Base-by-base conservation (phyloP, 2,113 vertebrate genomes). In the Takifugu flavidus region DNA sequence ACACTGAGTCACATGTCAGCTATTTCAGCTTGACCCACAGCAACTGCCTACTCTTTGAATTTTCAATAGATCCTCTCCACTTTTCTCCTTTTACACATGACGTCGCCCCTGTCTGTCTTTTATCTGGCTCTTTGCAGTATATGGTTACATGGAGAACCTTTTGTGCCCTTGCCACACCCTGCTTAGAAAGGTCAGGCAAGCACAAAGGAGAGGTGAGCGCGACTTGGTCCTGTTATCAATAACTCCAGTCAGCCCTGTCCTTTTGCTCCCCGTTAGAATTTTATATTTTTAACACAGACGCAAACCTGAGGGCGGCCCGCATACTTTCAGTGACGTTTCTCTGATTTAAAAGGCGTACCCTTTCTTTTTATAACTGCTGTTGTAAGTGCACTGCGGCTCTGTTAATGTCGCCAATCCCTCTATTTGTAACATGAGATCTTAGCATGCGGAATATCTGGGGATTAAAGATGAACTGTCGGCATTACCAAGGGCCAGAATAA, bases 1-100 rank as follows among this genome's bases (percentile, higher is more conserved):
- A 81, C 67, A 49, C 62, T 79, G 62, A 79, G 63, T 89, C 80
- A 87, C 70, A 86, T 86, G 84, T 86, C 85, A 82, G 74, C 76
- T 74, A 75, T 82, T 76, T 74, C 80, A 71, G 75, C 79, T 63
- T 61, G 61, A 84, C 67, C 74, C 79, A 68, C 73, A 73, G 82
- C 70, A 56, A 79, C 57, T 52, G 65, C 69, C 71, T 82, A 66
- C 75, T 75, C 75, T 82, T 78, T 81, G 76, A 60, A 64, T 80
- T 75, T 64, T 87, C 43, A 87, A 87, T 79, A 63, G 87, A 66
- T 67, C 58, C 75, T 77, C 74, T 81, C 68, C 42, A 72, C 65
- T 81, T 82, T 65, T 68, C 80, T 89, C 78, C 65, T 65, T 83
- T 87, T 86, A 85, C 81, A 82, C 61, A 72, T 80, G 70, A 79